These are phyloP conservation scores for Agrotis clavis DNA, from an alignment of 2,888 invertebrate species.

Conservation along the genomic window DNA sequence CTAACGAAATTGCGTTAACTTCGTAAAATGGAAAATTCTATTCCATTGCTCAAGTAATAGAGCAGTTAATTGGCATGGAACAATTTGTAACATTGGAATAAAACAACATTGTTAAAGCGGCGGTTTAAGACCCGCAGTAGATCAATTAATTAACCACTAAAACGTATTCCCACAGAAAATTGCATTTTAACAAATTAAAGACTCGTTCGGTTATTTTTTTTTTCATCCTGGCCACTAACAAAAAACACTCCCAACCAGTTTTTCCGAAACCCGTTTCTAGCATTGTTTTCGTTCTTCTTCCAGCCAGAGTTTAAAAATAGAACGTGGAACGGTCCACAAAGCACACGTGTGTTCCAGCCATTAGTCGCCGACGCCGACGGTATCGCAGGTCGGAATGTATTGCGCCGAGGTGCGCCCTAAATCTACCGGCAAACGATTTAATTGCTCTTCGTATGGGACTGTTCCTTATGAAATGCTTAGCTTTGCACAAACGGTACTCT, in stretches of 20 bases:
- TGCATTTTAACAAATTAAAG: constrained; percentile 6
- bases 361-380: constrained; percentile 66
- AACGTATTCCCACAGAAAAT: constrained; percentile 30
- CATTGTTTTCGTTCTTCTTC: constrained; percentile 49
- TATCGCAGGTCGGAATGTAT: constrained; percentile 78
- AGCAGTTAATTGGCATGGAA: too few species aligned
- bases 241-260: constrained; percentile 38
- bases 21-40: too few species aligned
- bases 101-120: too few species aligned
- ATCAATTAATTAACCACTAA: constrained; percentile 1
- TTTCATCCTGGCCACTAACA: constrained; percentile 26
- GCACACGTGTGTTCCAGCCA: constrained; percentile 71
- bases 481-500: constrained; percentile 29
- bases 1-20: too few species aligned
- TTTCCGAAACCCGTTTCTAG: constrained; percentile 43
- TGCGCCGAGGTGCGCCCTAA: constrained; percentile 76
- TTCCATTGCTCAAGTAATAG: too few species aligned
- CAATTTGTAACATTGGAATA: too few species aligned
- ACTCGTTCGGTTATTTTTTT: constrained; percentile 6
- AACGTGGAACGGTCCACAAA: constrained; percentile 55
- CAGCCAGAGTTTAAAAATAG: constrained; percentile 57
- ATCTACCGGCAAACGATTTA: constrained; percentile 79
- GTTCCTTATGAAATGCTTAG: constrained; percentile 58
- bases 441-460: constrained; percentile 66
- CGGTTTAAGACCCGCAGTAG: neutral